Evolutionary conservation across 2,113 vertebrate species (phyloP), one percentile per base, ranked within the genome.

Genomic region (Nibea albiflora): DNA sequence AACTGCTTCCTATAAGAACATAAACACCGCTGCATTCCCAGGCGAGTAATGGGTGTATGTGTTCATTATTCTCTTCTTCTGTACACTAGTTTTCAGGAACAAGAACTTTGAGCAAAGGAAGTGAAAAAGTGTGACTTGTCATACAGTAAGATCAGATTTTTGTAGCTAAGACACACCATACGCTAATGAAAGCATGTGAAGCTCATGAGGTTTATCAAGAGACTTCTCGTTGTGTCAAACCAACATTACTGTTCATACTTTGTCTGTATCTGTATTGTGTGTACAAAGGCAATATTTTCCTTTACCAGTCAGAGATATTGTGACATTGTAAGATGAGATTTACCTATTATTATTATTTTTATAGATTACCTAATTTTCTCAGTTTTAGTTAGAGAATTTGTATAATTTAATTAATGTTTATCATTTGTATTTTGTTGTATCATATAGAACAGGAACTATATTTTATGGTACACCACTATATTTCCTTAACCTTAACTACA

Each of bases 21-120:
- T 87, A 89, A 93, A 91, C 88, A 88, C 42, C 10, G 20, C 56
- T 35, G 70, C 73, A 69, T 85, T 91, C 80, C 63, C 87, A 91
- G 83, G 39, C 11, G 20, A 39, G 80, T 56, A 0, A n/a, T 65
- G 28, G 42, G 44, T 50, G 58, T 46, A 11, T 58, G 39, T 1
- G 54, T 73, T 56, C 11, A 19, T 46, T 17, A 47, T 35, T 68
- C 17, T 39, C 11, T 22, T 42, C 20, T 46, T 60, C 26, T 60
- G 24, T 44, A 46, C 28, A 64, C 31, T 35, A 14, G 22, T 4
- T 57, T 42, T 39, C 53, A 20, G 50, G 66, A 62, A 67, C 76
- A 56, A 60, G 24, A 35, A 14, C 26, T 52, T 22, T 50, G 65
- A 71, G 24, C 22, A 28, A 35, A 58, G 42, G 44, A 67, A 66